Evolutionary conservation across 2,113 vertebrate species (phyloP).

Genomic region (Columba livia): DNA sequence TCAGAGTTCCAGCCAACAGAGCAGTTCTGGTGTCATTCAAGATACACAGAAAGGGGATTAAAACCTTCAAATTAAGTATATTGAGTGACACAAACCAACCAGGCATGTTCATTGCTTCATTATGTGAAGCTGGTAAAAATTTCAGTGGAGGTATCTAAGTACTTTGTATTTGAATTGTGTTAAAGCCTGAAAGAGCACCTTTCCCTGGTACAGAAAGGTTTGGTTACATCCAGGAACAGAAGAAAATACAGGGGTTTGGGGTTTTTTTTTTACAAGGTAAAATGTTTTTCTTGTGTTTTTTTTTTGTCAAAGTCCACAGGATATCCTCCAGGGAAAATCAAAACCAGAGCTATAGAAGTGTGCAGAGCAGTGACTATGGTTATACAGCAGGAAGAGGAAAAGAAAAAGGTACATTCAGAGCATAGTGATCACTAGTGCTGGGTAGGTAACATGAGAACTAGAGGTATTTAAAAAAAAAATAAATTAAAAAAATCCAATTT

Average conservation of each 20-base stretch:
- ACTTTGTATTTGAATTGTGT: not conserved
- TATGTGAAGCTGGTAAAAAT: not conserved
- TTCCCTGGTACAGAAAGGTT: not conserved
- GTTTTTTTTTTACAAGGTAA: not conserved
- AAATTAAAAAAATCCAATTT: not conserved
- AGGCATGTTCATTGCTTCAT: not conserved
- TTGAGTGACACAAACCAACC: not conserved
- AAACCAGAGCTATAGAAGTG: not conserved
- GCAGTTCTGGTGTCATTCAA: not conserved
- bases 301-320: not conserved
- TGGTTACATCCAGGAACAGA: not conserved
- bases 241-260: not conserved
- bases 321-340: not conserved
- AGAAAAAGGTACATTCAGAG: not conserved
- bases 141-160: not conserved
- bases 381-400: not conserved
- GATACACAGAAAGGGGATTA: not conserved
- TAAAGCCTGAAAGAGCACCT: not conserved
- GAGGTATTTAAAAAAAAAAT: not conserved
- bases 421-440: not conserved
- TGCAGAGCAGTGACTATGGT: not conserved
- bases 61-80: not conserved
- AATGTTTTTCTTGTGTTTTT: not conserved
- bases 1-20: not conserved
- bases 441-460: not conserved